Conservation (phyloP, 2,888 invertebrate genomes). For the Arge pagana region DNA sequence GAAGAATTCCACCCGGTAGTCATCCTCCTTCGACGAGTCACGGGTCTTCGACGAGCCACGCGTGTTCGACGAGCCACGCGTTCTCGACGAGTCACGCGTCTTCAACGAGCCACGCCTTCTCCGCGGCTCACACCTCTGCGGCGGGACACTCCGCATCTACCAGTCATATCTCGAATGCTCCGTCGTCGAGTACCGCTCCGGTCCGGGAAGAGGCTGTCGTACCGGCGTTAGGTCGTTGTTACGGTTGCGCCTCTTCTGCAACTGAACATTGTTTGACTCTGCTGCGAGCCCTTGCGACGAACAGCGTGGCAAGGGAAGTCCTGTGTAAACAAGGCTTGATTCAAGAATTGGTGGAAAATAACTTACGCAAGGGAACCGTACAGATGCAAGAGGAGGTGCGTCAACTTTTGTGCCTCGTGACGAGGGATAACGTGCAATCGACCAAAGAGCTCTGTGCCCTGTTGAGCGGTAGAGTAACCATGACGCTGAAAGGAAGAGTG, state of each 20-base stretch:
- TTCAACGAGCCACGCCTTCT: constrained; percentile 59
- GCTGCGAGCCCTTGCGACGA: constrained; percentile 85
- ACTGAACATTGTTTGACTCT: constrained; percentile 93
- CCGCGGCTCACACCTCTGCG: constrained; percentile 60
- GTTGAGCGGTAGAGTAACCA: constrained; percentile 82
- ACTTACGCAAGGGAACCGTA: constrained; percentile 83
- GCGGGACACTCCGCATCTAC: too few species aligned
- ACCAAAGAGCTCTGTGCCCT: constrained; percentile 83
- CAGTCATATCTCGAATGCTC: constrained; percentile 1
- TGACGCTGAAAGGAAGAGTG: constrained; percentile 76
- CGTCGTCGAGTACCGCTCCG: constrained; percentile 24
- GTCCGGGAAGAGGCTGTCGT: constrained; percentile 38
- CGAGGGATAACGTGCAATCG: constrained; percentile 81
- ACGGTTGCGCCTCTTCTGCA: constrained; percentile 87
- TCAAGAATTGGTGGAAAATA: constrained; percentile 87
- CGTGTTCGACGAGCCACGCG: too few species aligned
- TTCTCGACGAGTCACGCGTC: constrained; percentile 35
- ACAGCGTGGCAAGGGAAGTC: constrained; percentile 73
- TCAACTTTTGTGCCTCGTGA: constrained; percentile 84
- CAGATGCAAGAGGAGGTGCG: constrained; percentile 87
- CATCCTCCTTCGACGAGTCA: constrained; percentile 21
- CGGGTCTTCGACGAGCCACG: too few species aligned
- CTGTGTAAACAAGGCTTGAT: constrained; percentile 86
- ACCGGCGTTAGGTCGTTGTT: constrained; percentile 69
- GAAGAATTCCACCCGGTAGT: constrained; percentile 25